Conservation (phyloP, 2,888 invertebrate species). For the Sylvicola fuscatus region DNA sequence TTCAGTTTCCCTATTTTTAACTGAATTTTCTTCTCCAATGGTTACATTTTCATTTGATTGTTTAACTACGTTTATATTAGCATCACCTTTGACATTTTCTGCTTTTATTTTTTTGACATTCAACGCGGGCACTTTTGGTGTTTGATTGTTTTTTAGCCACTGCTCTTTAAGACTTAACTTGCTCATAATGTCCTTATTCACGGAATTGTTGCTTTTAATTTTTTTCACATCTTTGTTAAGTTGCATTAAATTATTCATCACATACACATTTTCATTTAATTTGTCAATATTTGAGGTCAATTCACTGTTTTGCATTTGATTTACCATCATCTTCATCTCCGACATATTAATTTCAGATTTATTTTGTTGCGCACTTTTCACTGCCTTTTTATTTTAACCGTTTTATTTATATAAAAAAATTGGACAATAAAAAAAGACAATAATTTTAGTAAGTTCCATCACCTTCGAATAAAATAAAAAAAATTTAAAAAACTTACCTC, state of each 20-base stretch:
- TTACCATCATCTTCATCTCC: constrained; percentile 4
- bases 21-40: too few species aligned
- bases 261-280: constrained; percentile 22
- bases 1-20: too few species aligned
- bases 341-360: too few species aligned
- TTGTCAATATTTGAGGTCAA: constrained; percentile 16
- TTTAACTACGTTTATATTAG: too few species aligned
- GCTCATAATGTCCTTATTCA: constrained; percentile 22
- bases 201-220: constrained; percentile 21
- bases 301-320: constrained; percentile 4
- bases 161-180: constrained; percentile 24
- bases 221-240: constrained; percentile 22
- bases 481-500: constrained; percentile 32
- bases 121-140: constrained; percentile 7
- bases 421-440: not conserved
- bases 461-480: not conserved
- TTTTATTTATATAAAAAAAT: constrained; percentile 5
- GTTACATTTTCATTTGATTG: too few species aligned
- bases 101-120: too few species aligned
- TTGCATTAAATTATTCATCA: constrained; percentile 22
- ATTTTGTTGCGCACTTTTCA: constrained; percentile 3
- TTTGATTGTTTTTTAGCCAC: constrained; percentile 18
- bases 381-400: constrained; percentile 6
- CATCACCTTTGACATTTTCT: too few species aligned
- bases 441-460: not conserved